Percentiles rank a stretch among this genome's conserved stretches.
Conservation (phyloP, 2,797 vertebrate species). For the Percopsis omiscomaycus region DNA sequence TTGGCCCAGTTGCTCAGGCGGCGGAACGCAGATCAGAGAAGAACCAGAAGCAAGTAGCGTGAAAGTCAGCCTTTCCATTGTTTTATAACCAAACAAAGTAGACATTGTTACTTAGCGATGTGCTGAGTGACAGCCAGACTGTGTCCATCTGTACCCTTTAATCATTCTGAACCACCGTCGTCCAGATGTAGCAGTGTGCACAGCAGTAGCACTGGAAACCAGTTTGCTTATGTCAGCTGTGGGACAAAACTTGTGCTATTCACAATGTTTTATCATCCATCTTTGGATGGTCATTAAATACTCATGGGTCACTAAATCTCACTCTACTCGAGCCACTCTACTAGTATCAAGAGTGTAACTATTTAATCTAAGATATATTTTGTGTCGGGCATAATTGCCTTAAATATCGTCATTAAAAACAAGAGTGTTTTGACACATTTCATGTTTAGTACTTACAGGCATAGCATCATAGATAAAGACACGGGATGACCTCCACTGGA, state of each 20-base stretch:
- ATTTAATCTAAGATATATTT: too few relatives aligned
- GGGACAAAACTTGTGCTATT: neutral
- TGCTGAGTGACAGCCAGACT: conserved; percentile 17
- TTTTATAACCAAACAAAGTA: conserved; percentile 25
- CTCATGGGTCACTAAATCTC: too few relatives aligned
- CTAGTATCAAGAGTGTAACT: too few relatives aligned
- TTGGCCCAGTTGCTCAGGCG: conserved; percentile 26
- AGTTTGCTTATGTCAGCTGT: neutral
- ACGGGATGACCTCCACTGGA: conserved; percentile 60
- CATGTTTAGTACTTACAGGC: conserved; percentile 27
- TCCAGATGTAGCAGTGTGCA: conserved; percentile 19
- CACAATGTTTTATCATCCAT: neutral
- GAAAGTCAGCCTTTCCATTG: conserved; percentile 39
- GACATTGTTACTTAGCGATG: conserved; percentile 2
- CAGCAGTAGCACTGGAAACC: neutral
- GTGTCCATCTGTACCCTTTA: conserved; percentile 36
- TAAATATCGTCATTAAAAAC: too few relatives aligned
- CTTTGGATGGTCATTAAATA: too few relatives aligned
- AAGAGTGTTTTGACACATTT: neutral
- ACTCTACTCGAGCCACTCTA: too few relatives aligned
- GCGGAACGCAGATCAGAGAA: conserved; percentile 1
- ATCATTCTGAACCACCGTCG: conserved; percentile 17
- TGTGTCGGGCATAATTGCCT: too few relatives aligned
- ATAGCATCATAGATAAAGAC: conserved; percentile 27
- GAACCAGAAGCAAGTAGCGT: conserved; percentile 2